Evolutionary conservation across 1,140 invertebrate species (phyloP), one percentile per base, ranked within the genome.

Genomic region (Meteorus sp.): DNA sequence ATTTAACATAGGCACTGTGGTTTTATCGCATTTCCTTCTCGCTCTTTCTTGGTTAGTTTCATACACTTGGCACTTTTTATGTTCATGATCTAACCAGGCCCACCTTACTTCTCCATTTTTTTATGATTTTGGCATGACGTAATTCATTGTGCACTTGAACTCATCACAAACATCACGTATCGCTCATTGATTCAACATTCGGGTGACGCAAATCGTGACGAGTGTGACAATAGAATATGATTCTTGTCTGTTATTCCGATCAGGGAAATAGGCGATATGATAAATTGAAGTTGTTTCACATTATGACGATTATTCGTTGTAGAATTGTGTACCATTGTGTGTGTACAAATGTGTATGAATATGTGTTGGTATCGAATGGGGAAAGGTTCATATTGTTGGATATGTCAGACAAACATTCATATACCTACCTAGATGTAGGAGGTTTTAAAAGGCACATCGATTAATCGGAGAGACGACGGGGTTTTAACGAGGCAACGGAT

Each of bases 401-500:
- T 19, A 8, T 44, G 31, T n/a, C n/a, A n/a, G n/a, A n/a, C n/a
- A n/a, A n/a, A n/a, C n/a, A n/a, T n/a, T n/a, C n/a, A n/a, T n/a
- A n/a, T n/a, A n/a, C n/a, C n/a, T n/a, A n/a, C n/a, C n/a, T n/a
- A n/a, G n/a, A 17, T 41, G 29, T 44, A 50, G 27, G 55, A 57
- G 45, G 55, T 57, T 57, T 57, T 35, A 44, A n/a, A 59, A 53
- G 57, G 23, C 61, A 56, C 65, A 67, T 72, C 55, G 71, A 74
- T 76, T 72, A 75, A 76, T 75, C 72, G 55, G 69, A 72, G 66
- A 71, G 64, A 67, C 62, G 56, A 57, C 55, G 51, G 52, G 56
- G 60, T 65, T 57, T 63, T 76, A 75, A 76, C 71, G 71, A 71
- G 55, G 65, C 62, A 65, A 68, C 61, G 59, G 72, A 74, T 75